Base-by-base conservation (phyloP, 1,140 invertebrate genomes). In the Anastrepha ludens region DNA sequence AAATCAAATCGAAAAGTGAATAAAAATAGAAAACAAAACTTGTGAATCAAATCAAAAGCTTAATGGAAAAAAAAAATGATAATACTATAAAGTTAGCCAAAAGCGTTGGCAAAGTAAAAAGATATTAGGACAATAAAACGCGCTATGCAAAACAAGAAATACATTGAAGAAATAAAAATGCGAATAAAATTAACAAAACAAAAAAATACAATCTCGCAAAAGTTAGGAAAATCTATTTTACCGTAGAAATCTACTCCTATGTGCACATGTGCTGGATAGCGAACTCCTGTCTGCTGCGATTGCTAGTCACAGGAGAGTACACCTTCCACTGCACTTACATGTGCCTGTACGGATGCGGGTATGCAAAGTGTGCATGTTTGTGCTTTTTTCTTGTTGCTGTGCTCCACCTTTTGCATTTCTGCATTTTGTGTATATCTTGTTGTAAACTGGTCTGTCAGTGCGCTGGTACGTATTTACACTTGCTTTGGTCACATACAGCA, bases 371-470 rank as follows among this genome's bases (percentile, higher is more conserved):
- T 74, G 44, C 44, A 55, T 55, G 47, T 55, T 29, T 15, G 60
- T 15, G 13, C 13, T 62, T 62, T 62, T 47, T 44, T 81, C 47
- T 81, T 81, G 74, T 55, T 81, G 47, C 44, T 81, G 47, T 81
- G 20, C 41, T 81, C 47, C 74, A 55, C 55, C 74, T 81, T 81
- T 81, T 81, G 74, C 74, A 81, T 81, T 81, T 81, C 74, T 81
- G 74, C 74, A 81, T 81, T 81, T 74, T 55, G 50, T 81, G n/a
- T 81, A 81, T 81, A 81, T 81, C 74, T 55, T 81, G 55, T 81
- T 81, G 74, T 81, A 47, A 55, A 47, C 47, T 11, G n/a, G 47
- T 47, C 74, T 47, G 47, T 2, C 17, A 47, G 39, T 47, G 5
- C n/a, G 70, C 44, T 47, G 44, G 44, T 50, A 2, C 41, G 70